Base-by-base conservation (phyloP, 2,113 vertebrate genomes). In the Gambusia holbrooki region DNA sequence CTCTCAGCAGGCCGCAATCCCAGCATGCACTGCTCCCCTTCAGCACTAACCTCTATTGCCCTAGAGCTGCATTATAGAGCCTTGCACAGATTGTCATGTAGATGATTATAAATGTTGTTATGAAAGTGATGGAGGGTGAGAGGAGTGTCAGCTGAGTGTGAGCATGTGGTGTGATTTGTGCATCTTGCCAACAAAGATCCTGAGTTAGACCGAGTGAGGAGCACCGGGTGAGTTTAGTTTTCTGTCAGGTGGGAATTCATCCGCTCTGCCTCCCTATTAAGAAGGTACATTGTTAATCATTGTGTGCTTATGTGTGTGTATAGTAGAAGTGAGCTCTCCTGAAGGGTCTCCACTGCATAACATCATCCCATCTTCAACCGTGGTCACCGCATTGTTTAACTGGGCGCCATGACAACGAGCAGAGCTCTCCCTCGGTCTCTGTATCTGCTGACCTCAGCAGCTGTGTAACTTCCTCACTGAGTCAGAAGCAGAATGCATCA, bases 391-490 rank as follows among this genome's bases (percentile, higher is more conserved):
- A 85, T 91, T 93, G 87, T 92, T 89, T 73, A 66, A 82, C 81
- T 69, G 29, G 80, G 65, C 25, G 30, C 87, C 90, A 92, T 93
- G 92, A 79, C 87, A 84, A 94, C 89, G 86, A 93, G 92, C 90
- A 22, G 4, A 73, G 82, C 88, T 81, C 77, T 85, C 69, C 62
- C 71, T 83, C 83, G 22, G 75, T 72, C 85, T 84, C 87, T 85
- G 85, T 91, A 89, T 87, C 85, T 64, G 85, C 87, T 93, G 94
- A 94, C 94, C 92, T 87, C 75, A 94, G 89, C 94, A 94, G 92
- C 93, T 93, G 93, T 93, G 93, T 91, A 88, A 92, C 90, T 94
- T 94, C 94, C 93, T 93, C 77, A 64, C 74, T 81, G 81, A 86
- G 88, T 92, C 87, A 90, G 90, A 90, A 90, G 74, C 84, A 84